A percentile compares a stretch with the other conserved stretches of the same genome.
Evolutionary conservation across 2,888 invertebrate species (phyloP).

Genomic region (Pammene fasciana): DNA sequence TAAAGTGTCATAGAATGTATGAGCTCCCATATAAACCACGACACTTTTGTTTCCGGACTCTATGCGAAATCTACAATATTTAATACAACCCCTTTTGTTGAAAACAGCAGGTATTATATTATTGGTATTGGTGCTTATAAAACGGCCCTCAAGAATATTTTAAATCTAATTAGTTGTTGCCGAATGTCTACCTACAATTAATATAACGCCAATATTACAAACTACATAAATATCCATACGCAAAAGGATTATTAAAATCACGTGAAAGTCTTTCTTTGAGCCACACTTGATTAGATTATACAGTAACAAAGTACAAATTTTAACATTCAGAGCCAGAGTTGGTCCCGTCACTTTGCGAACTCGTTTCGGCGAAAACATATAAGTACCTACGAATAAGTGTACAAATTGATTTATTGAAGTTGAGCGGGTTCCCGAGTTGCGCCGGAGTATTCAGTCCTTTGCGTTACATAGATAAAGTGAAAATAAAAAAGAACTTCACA

Average conservation of each 20-base stretch:
- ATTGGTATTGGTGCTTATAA: too few relatives aligned
- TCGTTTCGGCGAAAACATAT: constrained; percentile 62
- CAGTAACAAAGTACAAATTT: constrained; percentile 56
- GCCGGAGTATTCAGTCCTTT: constrained; percentile 80
- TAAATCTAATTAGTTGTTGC: too few relatives aligned
- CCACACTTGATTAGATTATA: constrained; percentile 44
- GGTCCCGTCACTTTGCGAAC: constrained; percentile 70
- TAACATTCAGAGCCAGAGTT: constrained; percentile 65
- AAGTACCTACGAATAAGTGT: constrained; percentile 74
- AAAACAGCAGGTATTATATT: too few relatives aligned
- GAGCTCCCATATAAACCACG: too few relatives aligned
- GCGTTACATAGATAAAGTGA: constrained; percentile 79
- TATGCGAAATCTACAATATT: too few relatives aligned
- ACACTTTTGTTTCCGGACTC: too few relatives aligned
- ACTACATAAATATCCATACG: not conserved
- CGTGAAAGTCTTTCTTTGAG: constrained; percentile 20
- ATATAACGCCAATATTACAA: too few relatives aligned
- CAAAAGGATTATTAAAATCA: constrained; percentile 16
- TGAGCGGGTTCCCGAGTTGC: constrained; percentile 76
- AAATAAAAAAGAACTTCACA: constrained; percentile 82
- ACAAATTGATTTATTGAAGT: constrained; percentile 84
- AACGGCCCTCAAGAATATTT: too few relatives aligned
- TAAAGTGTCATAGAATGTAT: too few relatives aligned
- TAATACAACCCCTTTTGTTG: too few relatives aligned
- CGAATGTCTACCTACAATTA: too few relatives aligned